A percentile compares a stretch with the other conserved stretches of the same genome.
Conservation (phyloP, 2,113 vertebrate species). For the Eptesicus fuscus region DNA sequence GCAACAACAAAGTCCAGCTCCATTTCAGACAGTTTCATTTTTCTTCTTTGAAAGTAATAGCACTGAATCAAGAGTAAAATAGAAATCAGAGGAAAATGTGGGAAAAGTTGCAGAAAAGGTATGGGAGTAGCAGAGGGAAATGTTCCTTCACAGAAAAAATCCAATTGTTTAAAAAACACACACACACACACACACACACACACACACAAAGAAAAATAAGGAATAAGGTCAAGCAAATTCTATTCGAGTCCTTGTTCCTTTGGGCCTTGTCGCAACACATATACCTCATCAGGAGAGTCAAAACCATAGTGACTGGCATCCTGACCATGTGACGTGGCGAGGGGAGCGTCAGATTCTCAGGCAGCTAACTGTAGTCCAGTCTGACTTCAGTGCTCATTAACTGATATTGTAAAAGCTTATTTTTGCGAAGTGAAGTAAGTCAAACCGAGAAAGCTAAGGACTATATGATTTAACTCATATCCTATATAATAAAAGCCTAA, state of each 20-base stretch:
- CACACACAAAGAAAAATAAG: neutral
- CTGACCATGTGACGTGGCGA: rapidly evolving
- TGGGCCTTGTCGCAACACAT: neutral
- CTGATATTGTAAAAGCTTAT: neutral
- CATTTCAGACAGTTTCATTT: neutral
- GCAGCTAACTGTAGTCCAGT: neutral
- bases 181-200: too few species aligned
- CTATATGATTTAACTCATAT: too few species aligned
- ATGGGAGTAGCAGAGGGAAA: neutral
- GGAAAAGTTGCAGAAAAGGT: neutral
- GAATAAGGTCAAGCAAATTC: neutral
- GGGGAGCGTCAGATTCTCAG: neutral
- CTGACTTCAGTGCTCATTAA: neutral
- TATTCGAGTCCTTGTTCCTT: neutral
- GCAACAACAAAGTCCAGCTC: neutral
- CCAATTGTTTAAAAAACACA: neutral
- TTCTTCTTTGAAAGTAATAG: neutral
- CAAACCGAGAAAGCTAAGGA: too few species aligned
- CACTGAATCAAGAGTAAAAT: neutral
- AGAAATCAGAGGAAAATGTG: neutral
- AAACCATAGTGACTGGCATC: neutral
- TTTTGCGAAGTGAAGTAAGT: too few species aligned
- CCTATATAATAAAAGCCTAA: too few species aligned
- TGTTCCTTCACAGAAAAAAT: neutral
- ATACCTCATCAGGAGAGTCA: neutral